Evolutionary conservation across 2,888 invertebrate species (phyloP), one percentile per base, ranked within the genome.

Genomic region (Xylota segnis): DNA sequence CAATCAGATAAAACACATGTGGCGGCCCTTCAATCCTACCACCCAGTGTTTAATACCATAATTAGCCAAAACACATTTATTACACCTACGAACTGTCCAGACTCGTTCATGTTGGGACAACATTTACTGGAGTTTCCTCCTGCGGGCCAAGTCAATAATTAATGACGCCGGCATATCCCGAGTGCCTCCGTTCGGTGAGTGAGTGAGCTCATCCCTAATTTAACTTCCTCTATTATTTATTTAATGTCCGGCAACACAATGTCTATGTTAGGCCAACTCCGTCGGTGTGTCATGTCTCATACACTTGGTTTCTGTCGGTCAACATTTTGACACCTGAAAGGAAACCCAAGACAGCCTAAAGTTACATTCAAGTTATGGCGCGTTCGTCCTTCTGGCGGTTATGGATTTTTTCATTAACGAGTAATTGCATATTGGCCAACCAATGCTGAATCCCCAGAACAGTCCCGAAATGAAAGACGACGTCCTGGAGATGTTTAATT

Each of bases 361-460:
- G 7, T 32, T 16, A 7, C 16, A 6, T 5, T 9, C 37, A 37
- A 4, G n/a, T 16, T 12, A 32, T 29, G 47, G 10, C 37, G 12
- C 16, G 10, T 27, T 63, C 45, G 5, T 29, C 63, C 45, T 29
- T 45, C 34, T 14, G 40, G 43, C n/a, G 6, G 45, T 45, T 58
- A 56, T 68, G 50, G 59, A 52, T 63, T 63, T 71, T 78, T 78
- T 54, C 63, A 78, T 71, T 63, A 70, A 70, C 34, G 61, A 2
- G 63, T 70, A 71, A 71, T 63, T 78, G 54, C 78, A 14, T 63
- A 54, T 56, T 56, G 45, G 6, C 1, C 29, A 52, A 59, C 27
- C 16, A 63, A 14, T 29, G n/a, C 6, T 3, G 23, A 23, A 0
- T n/a, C 29, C n/a, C 12, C 16, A 0, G 23, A 45, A 34, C n/a